A percentile compares a stretch with the other conserved stretches of the same genome.
phyloP scores from a whole-genome alignment of 2,113 vertebrate species.

The Ariopsis seemanni region DNA sequence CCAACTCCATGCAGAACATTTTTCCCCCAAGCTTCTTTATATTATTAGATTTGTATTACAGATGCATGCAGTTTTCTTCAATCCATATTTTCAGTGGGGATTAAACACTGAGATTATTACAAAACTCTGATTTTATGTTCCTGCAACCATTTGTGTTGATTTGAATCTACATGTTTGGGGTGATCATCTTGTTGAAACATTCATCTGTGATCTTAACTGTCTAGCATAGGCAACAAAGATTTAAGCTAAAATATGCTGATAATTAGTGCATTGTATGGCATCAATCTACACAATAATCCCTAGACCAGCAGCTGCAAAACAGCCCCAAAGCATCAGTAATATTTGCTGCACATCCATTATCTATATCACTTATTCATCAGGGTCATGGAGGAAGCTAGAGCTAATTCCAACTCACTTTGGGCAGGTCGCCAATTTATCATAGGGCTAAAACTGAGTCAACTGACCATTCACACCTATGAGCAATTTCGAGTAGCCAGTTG shows the following conservation, averaged over 20 bases:
- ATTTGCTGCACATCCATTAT: background rate
- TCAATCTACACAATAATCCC: background rate
- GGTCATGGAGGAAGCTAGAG: too few relatives aligned
- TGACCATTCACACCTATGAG: too few relatives aligned
- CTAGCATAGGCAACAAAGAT: background rate
- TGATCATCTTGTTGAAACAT: background rate
- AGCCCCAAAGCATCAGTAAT: background rate
- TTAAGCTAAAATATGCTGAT: background rate
- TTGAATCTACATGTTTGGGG: background rate
- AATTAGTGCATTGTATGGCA: background rate
- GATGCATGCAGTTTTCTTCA: too few relatives aligned
- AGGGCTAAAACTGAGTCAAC: too few relatives aligned
- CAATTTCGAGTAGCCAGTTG: too few relatives aligned
- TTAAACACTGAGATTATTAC: background rate
- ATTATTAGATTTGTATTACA: too few relatives aligned
- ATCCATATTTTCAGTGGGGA: too few relatives aligned
- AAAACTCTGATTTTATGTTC: background rate
- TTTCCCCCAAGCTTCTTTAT: too few relatives aligned
- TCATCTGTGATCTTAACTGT: background rate
- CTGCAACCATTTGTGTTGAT: background rate
- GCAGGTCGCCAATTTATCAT: too few relatives aligned
- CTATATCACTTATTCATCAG: too few relatives aligned
- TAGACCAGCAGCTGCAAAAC: background rate
- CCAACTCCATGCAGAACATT: too few relatives aligned
- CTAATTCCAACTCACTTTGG: too few relatives aligned